Percentiles rank a stretch among this genome's conserved stretches.
phyloP scores from a whole-genome alignment of 2,797 vertebrate genomes.

The Oreortyx pictus region DNA sequence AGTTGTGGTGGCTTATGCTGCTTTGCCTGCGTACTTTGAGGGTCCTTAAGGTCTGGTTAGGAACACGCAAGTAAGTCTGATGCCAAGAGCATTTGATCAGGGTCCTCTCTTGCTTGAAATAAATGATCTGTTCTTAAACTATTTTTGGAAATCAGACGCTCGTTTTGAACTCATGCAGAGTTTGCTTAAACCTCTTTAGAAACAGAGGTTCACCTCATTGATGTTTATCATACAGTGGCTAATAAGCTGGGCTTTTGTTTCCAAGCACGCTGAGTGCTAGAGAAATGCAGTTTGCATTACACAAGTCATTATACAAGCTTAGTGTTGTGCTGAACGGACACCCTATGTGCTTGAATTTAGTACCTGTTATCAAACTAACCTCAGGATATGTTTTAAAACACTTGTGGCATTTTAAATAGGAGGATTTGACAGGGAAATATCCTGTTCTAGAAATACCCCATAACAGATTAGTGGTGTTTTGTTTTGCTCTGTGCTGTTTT shows the following conservation, averaged over 20 bases:
- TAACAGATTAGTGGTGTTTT: conserved; percentile 11
- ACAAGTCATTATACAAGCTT: not conserved
- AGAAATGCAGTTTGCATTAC: not conserved
- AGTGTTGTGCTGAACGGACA: not conserved
- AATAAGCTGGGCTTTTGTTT: not conserved
- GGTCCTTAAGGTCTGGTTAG: not conserved
- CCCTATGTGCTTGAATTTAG: not conserved
- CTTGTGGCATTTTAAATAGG: not conserved
- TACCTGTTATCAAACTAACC: conserved; percentile 20
- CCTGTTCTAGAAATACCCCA: not conserved
- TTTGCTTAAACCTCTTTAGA: not conserved
- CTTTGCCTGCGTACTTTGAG: not conserved
- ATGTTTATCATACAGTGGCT: not conserved
- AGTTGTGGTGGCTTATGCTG: not conserved
- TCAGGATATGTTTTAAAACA: not conserved
- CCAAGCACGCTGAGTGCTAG: not conserved
- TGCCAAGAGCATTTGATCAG: not conserved
- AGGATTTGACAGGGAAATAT: conserved; percentile 30
- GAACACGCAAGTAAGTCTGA: not conserved
- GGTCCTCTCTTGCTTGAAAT: not conserved
- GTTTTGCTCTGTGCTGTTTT: conserved; percentile 15
- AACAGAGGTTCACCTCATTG: not conserved
- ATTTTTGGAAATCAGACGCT: not conserved
- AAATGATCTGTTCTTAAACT: not conserved
- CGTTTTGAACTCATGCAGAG: not conserved